Percentiles rank a stretch among this genome's conserved stretches.
Conservation (phyloP, 2,888 invertebrate species). For the Sphaeridia pumilis region DNA sequence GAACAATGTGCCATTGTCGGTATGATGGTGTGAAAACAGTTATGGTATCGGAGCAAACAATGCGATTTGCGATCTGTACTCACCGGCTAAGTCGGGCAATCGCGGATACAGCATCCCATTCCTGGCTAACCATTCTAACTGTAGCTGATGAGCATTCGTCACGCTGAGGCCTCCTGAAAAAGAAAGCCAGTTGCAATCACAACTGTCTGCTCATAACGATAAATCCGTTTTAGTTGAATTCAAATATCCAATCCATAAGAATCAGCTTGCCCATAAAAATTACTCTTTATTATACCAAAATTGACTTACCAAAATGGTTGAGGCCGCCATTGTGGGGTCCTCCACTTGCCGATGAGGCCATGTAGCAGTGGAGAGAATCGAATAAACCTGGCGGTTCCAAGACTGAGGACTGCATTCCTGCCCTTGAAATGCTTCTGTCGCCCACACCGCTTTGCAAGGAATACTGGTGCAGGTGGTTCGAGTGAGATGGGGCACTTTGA, state of each 20-base stretch:
- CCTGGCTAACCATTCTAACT: constrained; percentile 79
- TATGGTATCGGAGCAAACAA: too few relatives aligned
- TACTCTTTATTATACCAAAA: neutral
- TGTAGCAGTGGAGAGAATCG: constrained; percentile 31
- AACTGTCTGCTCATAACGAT: constrained; percentile 12
- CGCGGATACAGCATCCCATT: constrained; percentile 86
- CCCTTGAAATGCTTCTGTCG: neutral
- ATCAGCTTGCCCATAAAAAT: too few relatives aligned
- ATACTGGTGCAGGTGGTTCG: neutral
- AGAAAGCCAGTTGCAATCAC: neutral
- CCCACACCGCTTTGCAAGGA: neutral
- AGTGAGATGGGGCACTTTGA: neutral
- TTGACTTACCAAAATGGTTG: constrained; percentile 38
- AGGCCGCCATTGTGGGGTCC: constrained; percentile 23
- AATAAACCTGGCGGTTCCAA: constrained; percentile 16
- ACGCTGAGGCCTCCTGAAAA: constrained; percentile 34
- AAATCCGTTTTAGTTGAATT: constrained; percentile 40
- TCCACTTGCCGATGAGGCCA: constrained; percentile 13
- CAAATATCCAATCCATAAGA: too few relatives aligned
- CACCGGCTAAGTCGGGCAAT: constrained; percentile 70
- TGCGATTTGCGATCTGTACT: constrained; percentile 39
- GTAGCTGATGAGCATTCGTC: constrained; percentile 61
- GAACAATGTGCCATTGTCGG: too few relatives aligned
- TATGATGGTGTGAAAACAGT: too few relatives aligned
- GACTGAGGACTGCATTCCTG: neutral